phyloP scores from a whole-genome alignment of 2,888 invertebrate genomes.

The Volucella inanis region DNA sequence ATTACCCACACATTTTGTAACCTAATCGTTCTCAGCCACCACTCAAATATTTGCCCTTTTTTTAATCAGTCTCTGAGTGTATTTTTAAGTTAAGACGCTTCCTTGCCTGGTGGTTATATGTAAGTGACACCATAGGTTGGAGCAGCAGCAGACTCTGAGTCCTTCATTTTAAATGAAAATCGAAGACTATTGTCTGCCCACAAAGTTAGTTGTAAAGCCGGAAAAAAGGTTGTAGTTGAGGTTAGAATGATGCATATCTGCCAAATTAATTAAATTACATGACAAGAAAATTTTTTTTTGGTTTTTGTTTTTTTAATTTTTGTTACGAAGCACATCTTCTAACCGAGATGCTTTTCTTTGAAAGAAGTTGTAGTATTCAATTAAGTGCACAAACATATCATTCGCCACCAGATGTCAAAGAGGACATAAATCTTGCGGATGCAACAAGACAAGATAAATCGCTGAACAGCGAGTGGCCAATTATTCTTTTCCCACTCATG shows the following conservation, averaged over 20 bases:
- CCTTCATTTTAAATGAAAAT: background rate
- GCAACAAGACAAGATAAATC: slow-evolving; percentile 41
- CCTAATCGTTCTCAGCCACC: background rate
- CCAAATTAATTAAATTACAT: slow-evolving; percentile 15
- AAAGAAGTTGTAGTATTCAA: slow-evolving; percentile 9
- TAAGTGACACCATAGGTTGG: no score
- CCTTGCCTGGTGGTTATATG: no score
- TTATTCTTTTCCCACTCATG: slow-evolving; percentile 19
- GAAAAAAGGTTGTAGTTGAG: background rate
- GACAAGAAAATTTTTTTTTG: background rate
- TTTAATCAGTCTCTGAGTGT: slow-evolving; percentile 15
- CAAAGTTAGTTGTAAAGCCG: background rate
- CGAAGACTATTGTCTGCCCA: slow-evolving; percentile 4
- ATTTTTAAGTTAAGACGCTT: slow-evolving; percentile 1
- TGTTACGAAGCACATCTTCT: slow-evolving; percentile 2
- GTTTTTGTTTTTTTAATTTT: background rate
- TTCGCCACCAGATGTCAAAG: slow-evolving; percentile 42
- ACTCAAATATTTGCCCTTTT: background rate
- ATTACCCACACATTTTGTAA: slow-evolving; percentile 21
- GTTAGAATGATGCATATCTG: background rate
- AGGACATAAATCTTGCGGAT: slow-evolving; percentile 43
- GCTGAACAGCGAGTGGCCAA: slow-evolving; percentile 32
- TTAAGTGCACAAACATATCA: slow-evolving; percentile 22
- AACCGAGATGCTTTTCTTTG: background rate
- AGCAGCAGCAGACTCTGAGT: no score